Evolutionary conservation across 1,140 invertebrate species (phyloP), one percentile per base, ranked within the genome.

Genomic region (Telenomus remus): DNA sequence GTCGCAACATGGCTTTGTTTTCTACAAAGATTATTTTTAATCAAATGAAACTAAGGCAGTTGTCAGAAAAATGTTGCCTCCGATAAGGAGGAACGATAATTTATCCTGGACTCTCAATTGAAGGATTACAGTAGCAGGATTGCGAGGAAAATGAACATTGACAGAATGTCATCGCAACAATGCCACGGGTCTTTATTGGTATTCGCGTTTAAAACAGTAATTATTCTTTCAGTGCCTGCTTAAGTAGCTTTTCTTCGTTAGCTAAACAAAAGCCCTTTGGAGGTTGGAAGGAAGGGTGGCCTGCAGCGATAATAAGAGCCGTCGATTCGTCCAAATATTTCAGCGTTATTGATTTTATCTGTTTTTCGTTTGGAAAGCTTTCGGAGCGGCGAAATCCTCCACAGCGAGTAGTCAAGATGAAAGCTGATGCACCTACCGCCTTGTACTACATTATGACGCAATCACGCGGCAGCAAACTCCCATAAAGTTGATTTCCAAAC

Each of bases 401-500:
- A 9, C 47, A 46, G 14, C 37, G 35, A 14, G 44, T 63, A 63
- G 51, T 57, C 51, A 37, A 74, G 53, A 68, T 63, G 71, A 57
- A 59, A 61, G 55, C 55, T 33, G 50, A 33, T 12, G 48, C 47
- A 33, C 48, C 42, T 43, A n/a, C 6, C 35, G 44, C 48, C 48
- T 48, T 64, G 60, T 59, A 49, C 53, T 70, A 66, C 69, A 79
- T 82, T 79, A 79, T 83, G 81, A 78, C 76, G 79, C 64, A 80
- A 81, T 80, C 68, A 63, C 73, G 78, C 61, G 57, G 71, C 69
- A 76, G 68, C 75, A 71, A 76, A 79, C 61, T 65, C 49, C 49
- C 53, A 55, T 49, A 64, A 50, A 79, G 78, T 83, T 82, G 81
- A 83, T 82, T 82, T 81, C 75, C 61, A 65, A 57, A 50, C 60